A percentile compares a stretch with the other conserved stretches of the same genome.
Evolutionary conservation across 23 tunicate genomes (phyloP).

Genomic region (Diplosoma virens): DNA sequence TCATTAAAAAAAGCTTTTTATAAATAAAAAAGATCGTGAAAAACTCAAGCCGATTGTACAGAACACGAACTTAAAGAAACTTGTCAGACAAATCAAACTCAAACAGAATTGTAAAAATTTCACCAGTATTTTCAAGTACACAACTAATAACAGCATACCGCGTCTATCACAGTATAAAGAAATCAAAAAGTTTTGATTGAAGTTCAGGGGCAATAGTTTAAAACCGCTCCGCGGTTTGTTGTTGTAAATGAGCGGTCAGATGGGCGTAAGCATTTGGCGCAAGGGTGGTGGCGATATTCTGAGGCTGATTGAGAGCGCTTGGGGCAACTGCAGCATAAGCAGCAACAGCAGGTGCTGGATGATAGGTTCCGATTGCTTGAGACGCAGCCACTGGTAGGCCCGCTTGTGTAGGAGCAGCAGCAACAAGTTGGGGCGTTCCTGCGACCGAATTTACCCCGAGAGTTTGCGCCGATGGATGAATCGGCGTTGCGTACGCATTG

Average conservation of each 20-base stretch:
- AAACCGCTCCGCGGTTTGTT: slow-evolving; percentile 48
- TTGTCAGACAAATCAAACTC: too few relatives aligned
- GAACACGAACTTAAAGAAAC: too few relatives aligned
- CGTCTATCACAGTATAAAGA: too few relatives aligned
- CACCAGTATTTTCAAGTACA: too few relatives aligned
- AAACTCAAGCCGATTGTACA: too few relatives aligned
- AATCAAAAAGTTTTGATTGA: too few relatives aligned
- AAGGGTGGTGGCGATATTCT: slow-evolving; percentile 33
- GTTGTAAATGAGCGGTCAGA: slow-evolving; percentile 72
- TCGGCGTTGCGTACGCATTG: slow-evolving; percentile 18
- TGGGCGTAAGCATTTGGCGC: slow-evolving; percentile 56
- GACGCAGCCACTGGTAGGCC: slow-evolving; percentile 31
- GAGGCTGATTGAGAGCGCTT: slow-evolving; percentile 17
- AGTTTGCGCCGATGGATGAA: slow-evolving; percentile 37
- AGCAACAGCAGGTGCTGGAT: slow-evolving; percentile 34
- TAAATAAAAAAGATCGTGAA: too few relatives aligned
- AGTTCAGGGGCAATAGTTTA: background rate
- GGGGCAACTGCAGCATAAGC: slow-evolving; percentile 48
- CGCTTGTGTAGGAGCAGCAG: slow-evolving; percentile 51
- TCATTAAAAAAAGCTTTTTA: too few relatives aligned
- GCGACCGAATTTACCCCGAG: slow-evolving; percentile 23
- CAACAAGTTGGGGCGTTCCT: slow-evolving; percentile 43
- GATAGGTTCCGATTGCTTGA: slow-evolving; percentile 28
- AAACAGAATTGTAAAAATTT: too few relatives aligned
- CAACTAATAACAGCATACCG: too few relatives aligned